Base-by-base conservation (phyloP, 1,140 invertebrate genomes). In the Drosophila lini region DNA sequence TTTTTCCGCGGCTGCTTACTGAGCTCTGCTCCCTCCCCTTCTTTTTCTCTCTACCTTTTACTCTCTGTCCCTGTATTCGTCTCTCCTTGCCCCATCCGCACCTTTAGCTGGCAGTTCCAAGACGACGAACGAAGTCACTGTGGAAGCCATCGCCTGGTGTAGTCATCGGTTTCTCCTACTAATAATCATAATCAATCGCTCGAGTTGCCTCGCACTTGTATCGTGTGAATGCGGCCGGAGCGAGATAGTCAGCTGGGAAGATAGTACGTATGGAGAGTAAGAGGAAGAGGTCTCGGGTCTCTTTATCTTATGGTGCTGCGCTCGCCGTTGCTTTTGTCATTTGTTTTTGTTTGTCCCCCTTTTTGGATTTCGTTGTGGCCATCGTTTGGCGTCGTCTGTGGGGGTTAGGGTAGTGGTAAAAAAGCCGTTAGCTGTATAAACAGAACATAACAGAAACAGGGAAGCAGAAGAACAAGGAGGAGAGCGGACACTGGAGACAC, bases 161-260 rank as follows among this genome's bases (percentile, higher is more conserved):
- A 62, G 31, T 13, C 60, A 55, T 63, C 60, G 52, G 38, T 76
- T 81, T 55, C 52, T 55, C 19, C 83, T 78, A 90, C 84, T 84
- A 89, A 89, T 89, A 89, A 84, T 89, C 85, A 89, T 90, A 89
- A 89, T 90, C 84, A 89, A 89, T 89, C 80, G 84, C 78, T 79
- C 62, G 62, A 69, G 47, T 38, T 34, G 61, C 47, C 61, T 69
- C 85, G 81, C 84, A 90, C 84, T 89, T 90, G 85, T 89, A 84
- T 88, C 77, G 71, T 74, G 80, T 63, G 74, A 79, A 80, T 78
- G 74, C 65, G 61, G 34, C 55, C 59, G 40, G 47, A 45, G 31
- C 19, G 25, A 56, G 48, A 75, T 58, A 58, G 34, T 8, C 32
- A 60, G 57, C 62, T 45, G 22, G 40, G 36, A 45, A 61, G 56